Base-by-base conservation (phyloP, 2,797 vertebrate species). In the Periparus ater region DNA sequence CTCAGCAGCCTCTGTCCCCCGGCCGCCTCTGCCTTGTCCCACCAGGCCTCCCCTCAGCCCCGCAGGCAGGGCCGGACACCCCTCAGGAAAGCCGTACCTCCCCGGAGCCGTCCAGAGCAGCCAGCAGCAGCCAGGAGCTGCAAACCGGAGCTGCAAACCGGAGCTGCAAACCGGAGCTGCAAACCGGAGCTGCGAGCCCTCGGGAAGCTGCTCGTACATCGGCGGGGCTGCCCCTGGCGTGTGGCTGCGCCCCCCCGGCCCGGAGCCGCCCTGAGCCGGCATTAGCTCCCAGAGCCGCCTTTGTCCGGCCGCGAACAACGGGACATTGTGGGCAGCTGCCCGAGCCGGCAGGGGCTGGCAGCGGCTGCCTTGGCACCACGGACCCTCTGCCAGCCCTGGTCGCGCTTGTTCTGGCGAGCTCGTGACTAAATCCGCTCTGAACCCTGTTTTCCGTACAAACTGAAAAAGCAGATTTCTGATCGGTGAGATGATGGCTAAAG, bases 241-340 rank as follows among this genome's bases (percentile, higher is more conserved):
- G 38, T 38, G 38, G 38, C 38, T 42, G 19, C 1, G 11, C 32
- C 20, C 54, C 26, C 50, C 22, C 13, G 0, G 58, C 45, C 8
- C 68, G 1, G 25, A n/a, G 40, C 62, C 74, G 36, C 58, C 8
- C 85, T 38, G 72, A 78, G 91, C 87, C 32, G 19, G 91, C 75
- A 83, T 95, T 77, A 95, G 72, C 40, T 54, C 40, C 73, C 32
- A 94, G 50, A 88, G 23, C 50, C 1, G 85, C 89, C 92, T 95
- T 96, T 96, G 96, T 96, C 91, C 51, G 2, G 3, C 36, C 8
- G 53, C 17, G 19, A 85, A 96, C 96, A 96, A 96, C 7, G 50
- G 88, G 11, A 36, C 95, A 68, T 96, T 96, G 96, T 95, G 89
- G 92, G 89, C 83, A 85, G 93, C 88, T 92, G 81, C 72, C 75